phyloP scores from a whole-genome alignment of 1,140 invertebrate species.

The Pseudomyrmex cubaensis region DNA sequence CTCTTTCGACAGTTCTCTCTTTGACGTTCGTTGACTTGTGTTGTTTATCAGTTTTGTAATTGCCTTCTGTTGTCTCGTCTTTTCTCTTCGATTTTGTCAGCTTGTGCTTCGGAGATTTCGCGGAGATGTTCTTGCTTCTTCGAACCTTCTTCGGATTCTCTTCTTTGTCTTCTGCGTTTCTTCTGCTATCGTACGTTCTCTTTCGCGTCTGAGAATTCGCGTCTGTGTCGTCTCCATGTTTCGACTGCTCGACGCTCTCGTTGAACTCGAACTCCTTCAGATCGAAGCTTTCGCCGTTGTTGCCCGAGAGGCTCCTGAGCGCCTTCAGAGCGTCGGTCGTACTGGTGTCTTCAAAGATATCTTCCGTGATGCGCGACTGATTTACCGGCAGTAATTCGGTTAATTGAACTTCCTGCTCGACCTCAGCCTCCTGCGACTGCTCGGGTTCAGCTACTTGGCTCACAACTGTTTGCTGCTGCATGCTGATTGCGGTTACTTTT shows the following conservation, averaged over 20 bases:
- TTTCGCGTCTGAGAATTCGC: not conserved
- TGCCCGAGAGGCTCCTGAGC: slow-evolving; percentile 76
- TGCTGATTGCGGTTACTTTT: slow-evolving; percentile 34
- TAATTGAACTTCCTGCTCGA: slow-evolving; percentile 74
- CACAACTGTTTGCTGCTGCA: slow-evolving; percentile 66
- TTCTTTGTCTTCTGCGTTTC: slow-evolving; percentile 40
- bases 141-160: slow-evolving; percentile 17
- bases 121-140: slow-evolving; percentile 5
- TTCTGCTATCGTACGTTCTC: not conserved
- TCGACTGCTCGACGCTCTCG: slow-evolving; percentile 28
- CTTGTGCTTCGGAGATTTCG: slow-evolving; percentile 17
- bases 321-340: slow-evolving; percentile 80
- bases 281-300: slow-evolving; percentile 58
- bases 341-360: slow-evolving; percentile 40
- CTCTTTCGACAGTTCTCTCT: not conserved
- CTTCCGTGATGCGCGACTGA: slow-evolving; percentile 78
- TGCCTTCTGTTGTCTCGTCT: not conserved
- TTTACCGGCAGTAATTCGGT: slow-evolving; percentile 82
- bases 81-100: not conserved
- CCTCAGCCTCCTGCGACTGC: slow-evolving; percentile 67
- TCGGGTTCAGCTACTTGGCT: slow-evolving; percentile 65
- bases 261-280: slow-evolving; percentile 24
- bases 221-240: not conserved
- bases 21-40: not conserved
- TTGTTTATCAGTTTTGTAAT: not conserved